A percentile compares a stretch with the other conserved stretches of the same genome.
Evolutionary conservation across 2,113 vertebrate genomes (phyloP).

Genomic region (Tachysurus vachellii): DNA sequence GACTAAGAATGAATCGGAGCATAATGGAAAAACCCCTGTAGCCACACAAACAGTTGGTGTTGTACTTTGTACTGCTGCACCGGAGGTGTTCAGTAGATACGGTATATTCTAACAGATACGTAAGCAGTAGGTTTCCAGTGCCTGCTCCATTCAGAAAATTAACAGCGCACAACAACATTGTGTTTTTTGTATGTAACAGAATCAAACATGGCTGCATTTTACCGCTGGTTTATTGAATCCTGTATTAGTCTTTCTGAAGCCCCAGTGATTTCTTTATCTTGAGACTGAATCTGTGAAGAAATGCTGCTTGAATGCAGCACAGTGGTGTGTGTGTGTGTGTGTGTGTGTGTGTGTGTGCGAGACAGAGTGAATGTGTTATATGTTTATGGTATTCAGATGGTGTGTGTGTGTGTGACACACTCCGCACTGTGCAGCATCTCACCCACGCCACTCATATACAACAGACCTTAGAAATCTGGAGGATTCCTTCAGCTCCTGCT

Average conservation of each 20-base stretch:
- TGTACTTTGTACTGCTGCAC: background rate
- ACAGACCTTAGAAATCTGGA: no score
- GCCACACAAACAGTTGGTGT: background rate
- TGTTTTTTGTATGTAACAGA: background rate
- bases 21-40: background rate
- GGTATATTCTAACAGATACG: background rate
- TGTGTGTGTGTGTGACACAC: background rate
- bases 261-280: background rate
- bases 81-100: background rate
- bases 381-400: background rate
- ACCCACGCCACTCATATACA: background rate
- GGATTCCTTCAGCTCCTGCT: background rate
- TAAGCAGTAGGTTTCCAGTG: background rate
- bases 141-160: background rate
- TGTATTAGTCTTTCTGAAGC: background rate
- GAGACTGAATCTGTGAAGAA: background rate
- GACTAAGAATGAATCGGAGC: background rate
- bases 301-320: background rate
- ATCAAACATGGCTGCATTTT: background rate
- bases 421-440: background rate
- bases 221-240: background rate
- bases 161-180: background rate
- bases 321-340: no score
- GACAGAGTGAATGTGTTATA: background rate
- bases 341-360: no score